These are phyloP conservation scores for Pinna nobilis DNA, from an alignment of 1,140 invertebrate species.

Conservation along the genomic window DNA sequence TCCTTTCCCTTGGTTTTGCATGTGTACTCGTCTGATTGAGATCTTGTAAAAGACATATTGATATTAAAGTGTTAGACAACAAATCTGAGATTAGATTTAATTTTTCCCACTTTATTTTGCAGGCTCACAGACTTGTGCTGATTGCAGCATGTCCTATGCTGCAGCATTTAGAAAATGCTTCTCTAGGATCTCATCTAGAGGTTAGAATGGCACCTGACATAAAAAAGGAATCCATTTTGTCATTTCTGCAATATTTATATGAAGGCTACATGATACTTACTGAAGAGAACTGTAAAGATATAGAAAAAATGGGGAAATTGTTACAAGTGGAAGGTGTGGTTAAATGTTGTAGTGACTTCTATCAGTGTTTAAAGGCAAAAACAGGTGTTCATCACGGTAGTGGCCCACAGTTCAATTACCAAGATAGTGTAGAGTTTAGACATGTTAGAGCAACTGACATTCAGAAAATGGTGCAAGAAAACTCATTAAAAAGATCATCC, in stretches of 20 bases:
- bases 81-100: too few species aligned
- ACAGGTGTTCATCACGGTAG: slow-evolving; percentile 7
- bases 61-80: too few species aligned
- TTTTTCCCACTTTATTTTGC: background rate
- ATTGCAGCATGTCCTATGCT: slow-evolving; percentile 35
- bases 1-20: too few species aligned
- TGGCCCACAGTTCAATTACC: slow-evolving; percentile 25
- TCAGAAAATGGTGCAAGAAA: slow-evolving; percentile 23
- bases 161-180: slow-evolving; percentile 30
- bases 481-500: slow-evolving; percentile 2
- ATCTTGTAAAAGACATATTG: too few species aligned
- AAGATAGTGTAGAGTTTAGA: slow-evolving; percentile 28
- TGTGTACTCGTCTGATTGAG: too few species aligned
- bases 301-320: slow-evolving; percentile 32
- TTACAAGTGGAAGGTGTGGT: slow-evolving; percentile 36
- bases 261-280: slow-evolving; percentile 34
- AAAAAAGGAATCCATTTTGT: slow-evolving; percentile 23
- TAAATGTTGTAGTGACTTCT: slow-evolving; percentile 35
- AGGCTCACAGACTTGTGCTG: slow-evolving; percentile 31
- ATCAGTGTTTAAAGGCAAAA: slow-evolving; percentile 21
- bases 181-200: slow-evolving; percentile 33
- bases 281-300: slow-evolving; percentile 30
- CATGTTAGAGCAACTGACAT: slow-evolving; percentile 26
- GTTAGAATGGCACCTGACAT: slow-evolving; percentile 32
- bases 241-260: slow-evolving; percentile 32